Evolutionary conservation across 2,797 vertebrate genomes (phyloP).

Genomic region (Acipenser transmontanus): DNA sequence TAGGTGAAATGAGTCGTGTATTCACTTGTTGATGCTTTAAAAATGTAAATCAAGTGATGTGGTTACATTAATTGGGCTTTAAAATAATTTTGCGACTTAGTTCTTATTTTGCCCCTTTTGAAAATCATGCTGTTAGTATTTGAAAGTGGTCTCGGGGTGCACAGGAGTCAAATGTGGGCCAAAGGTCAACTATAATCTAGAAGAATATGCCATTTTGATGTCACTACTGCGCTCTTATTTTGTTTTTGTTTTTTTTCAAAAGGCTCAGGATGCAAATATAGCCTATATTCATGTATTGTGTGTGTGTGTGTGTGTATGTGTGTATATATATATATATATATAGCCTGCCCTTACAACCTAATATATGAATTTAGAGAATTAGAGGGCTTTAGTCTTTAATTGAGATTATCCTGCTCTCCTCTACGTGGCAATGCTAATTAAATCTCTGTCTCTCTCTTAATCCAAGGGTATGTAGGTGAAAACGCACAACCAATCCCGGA

Average conservation of each 20-base stretch:
- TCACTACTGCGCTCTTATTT: neutral
- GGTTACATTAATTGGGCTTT: too few relatives aligned
- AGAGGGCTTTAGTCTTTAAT: constrained; percentile 36
- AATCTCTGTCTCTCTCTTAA: constrained; percentile 40
- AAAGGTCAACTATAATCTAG: too few relatives aligned
- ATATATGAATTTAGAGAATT: constrained; percentile 53
- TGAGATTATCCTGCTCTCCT: constrained; percentile 43
- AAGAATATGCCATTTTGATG: too few relatives aligned
- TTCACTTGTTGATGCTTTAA: too few relatives aligned
- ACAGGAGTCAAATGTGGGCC: too few relatives aligned
- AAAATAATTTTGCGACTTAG: too few relatives aligned
- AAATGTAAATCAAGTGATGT: too few relatives aligned
- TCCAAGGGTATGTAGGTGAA: constrained; percentile 78
- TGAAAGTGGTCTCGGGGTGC: too few relatives aligned
- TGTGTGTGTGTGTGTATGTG: neutral
- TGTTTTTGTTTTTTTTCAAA: neutral
- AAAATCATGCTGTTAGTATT: too few relatives aligned
- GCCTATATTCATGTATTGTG: constrained; percentile 1
- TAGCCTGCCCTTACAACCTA: constrained; percentile 37
- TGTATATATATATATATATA: too few relatives aligned
- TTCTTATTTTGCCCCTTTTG: too few relatives aligned
- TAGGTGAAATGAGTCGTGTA: too few relatives aligned
- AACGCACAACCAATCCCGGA: constrained; percentile 76
- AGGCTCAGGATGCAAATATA: neutral
- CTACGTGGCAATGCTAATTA: constrained; percentile 35